These are phyloP conservation scores for Pangasius djambal DNA, from an alignment of 2,797 vertebrate genomes.

Conservation along the genomic window DNA sequence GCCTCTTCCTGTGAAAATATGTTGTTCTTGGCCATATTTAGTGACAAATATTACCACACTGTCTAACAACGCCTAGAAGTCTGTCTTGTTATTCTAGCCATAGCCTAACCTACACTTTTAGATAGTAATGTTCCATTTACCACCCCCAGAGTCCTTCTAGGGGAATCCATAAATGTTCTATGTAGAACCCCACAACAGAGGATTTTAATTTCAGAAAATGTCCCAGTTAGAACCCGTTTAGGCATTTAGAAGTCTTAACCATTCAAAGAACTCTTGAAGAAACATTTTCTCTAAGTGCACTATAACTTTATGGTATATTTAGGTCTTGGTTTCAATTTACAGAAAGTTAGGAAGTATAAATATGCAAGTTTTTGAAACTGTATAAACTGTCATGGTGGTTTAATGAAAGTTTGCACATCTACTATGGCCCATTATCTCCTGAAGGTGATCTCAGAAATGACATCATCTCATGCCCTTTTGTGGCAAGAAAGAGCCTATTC, in stretches of 20 bases:
- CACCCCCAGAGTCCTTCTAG: not conserved
- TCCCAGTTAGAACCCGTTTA: not conserved
- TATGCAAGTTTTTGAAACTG: not conserved
- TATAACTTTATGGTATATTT: not conserved
- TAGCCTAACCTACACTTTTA: not conserved
- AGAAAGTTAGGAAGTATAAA: not conserved
- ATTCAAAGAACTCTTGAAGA: not conserved
- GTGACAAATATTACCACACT: not conserved
- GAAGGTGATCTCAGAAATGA: constrained; percentile 80
- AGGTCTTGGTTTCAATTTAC: not conserved
- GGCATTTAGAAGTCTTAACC: not conserved
- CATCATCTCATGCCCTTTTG: constrained; percentile 71
- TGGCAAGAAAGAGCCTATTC: constrained; percentile 75
- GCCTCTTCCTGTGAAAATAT: not conserved
- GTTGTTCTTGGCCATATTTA: not conserved
- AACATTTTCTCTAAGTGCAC: not conserved
- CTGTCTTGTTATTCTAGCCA: not conserved
- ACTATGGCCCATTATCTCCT: constrained; percentile 72
- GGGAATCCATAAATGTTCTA: not conserved
- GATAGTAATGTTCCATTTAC: not conserved
- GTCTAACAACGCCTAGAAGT: not conserved
- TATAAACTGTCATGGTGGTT: constrained; percentile 64
- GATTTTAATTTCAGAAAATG: not conserved
- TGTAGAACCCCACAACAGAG: not conserved
- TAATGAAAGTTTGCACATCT: constrained; percentile 62